Evolutionary conservation across 1,140 invertebrate genomes (phyloP), one percentile per base, ranked within the genome.

Genomic region (Ctenoplectra terminalis): DNA sequence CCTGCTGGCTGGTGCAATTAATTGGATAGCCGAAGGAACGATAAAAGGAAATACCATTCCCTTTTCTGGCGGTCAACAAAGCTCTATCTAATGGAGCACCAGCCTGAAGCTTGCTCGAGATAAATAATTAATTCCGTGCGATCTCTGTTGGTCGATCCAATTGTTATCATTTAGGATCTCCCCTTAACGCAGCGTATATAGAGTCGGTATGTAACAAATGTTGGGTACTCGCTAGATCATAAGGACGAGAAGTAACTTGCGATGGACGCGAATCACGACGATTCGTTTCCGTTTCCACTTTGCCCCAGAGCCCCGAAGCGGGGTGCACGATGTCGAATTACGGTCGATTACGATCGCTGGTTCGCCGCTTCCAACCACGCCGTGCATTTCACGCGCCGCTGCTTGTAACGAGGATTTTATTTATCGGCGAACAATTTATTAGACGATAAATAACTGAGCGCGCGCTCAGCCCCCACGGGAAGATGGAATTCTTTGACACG

Each of bases 11-110:
- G 43, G 29, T 46, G 71, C 82, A 75, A 86, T 86, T 85, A 85
- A 86, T 86, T 86, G 84, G 66, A 76, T 56, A 54, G 75, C 48
- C 75, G 48, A 43, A 61, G 83, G 58, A 76, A 86, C 83, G 83
- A 86, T 86, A 86, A 86, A 84, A 86, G 83, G 84, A 81, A 85
- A 86, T 86, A 77, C 84, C 83, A 86, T 86, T 86, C 71, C 84
- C 84, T 86, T 86, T 86, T 74, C 77, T 66, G 77, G 29, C 54
- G 58, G 52, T 52, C 70, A 71, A 85, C 83, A 66, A 71, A 85
- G 64, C 46, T 56, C 74, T 81, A 75, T 86, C 82, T 81, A 81
- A 76, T 71, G 84, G 58, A 61, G 56, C 50, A 52, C 26, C 46
- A 52, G 74, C 50, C 43, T 43, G 34, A n/a, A 46, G 48, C 66